These are phyloP conservation scores for Spinibarbus caldwelli DNA, from an alignment of 2,797 vertebrate species.

Conservation along the genomic window DNA sequence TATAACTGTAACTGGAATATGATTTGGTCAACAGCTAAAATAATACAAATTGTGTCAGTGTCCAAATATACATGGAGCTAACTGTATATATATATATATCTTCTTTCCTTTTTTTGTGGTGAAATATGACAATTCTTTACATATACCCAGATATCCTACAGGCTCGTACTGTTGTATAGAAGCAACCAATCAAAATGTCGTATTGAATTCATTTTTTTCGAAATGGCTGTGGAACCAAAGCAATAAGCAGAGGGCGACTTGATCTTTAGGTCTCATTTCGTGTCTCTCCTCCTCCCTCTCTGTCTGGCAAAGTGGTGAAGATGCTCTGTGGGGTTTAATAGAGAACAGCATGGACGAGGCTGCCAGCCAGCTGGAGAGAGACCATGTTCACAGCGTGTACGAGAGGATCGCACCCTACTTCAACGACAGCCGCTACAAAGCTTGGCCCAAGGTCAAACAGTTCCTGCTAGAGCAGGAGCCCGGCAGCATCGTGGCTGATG, in stretches of 20 bases:
- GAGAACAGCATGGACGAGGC: conserved; percentile 80
- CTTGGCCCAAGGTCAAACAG: conserved; percentile 82
- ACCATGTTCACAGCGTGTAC: conserved; percentile 80
- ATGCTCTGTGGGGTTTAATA: conserved; percentile 64
- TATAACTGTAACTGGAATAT: no score
- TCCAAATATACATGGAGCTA: neutral
- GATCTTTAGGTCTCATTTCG: neutral
- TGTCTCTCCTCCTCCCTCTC: conserved; percentile 29
- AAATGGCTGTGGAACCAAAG: conserved; percentile 9
- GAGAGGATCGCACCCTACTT: conserved; percentile 85
- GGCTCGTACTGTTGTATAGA: neutral
- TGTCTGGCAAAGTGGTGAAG: conserved; percentile 61
- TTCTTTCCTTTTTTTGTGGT: neutral
- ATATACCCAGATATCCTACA: neutral
- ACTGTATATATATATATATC: neutral
- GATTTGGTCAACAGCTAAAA: no score
- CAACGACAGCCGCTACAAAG: conserved; percentile 80
- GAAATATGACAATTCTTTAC: neutral
- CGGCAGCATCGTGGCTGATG: conserved; percentile 79
- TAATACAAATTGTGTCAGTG: neutral
- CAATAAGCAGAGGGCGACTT: neutral
- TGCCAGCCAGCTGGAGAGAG: conserved; percentile 78
- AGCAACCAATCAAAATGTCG: conserved; percentile 21
- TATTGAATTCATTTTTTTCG: neutral
- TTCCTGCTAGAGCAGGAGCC: conserved; percentile 82